These are phyloP conservation scores for Euura lappo DNA, from an alignment of 1,140 invertebrate genomes.

Conservation along the genomic window DNA sequence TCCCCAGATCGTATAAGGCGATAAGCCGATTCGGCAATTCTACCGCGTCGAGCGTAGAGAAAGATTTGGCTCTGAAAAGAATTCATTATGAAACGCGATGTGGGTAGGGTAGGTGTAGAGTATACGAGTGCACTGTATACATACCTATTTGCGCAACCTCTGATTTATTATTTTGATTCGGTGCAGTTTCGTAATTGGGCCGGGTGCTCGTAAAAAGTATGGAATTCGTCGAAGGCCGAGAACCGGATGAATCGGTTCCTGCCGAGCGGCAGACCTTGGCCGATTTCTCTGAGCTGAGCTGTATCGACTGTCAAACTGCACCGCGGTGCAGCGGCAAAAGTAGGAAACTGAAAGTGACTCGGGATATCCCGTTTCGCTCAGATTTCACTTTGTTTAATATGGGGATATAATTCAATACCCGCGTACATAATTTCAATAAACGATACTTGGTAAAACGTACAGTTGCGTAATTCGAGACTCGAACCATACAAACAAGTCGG, in stretches of 20 bases:
- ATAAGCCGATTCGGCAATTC: conserved; percentile 35
- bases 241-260: not conserved
- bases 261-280: not conserved
- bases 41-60: too few species aligned
- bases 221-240: not conserved
- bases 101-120: not conserved
- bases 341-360: not conserved
- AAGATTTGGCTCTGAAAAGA: too few species aligned
- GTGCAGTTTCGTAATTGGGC: not conserved
- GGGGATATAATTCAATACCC: too few species aligned
- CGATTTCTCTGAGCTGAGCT: not conserved
- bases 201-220: not conserved
- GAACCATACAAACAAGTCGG: too few species aligned
- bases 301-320: not conserved
- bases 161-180: too few species aligned
- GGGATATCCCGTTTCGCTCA: not conserved
- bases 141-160: not conserved
- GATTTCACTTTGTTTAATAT: not conserved
- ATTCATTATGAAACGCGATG: not conserved
- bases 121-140: not conserved
- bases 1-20: conserved; percentile 47
- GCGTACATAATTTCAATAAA: too few species aligned
- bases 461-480: too few species aligned
- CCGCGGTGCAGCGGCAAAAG: not conserved
- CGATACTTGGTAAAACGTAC: too few species aligned